These are phyloP conservation scores for Talpa occidentalis DNA, from an alignment of 2,113 vertebrate genomes.

Conservation along the genomic window DNA sequence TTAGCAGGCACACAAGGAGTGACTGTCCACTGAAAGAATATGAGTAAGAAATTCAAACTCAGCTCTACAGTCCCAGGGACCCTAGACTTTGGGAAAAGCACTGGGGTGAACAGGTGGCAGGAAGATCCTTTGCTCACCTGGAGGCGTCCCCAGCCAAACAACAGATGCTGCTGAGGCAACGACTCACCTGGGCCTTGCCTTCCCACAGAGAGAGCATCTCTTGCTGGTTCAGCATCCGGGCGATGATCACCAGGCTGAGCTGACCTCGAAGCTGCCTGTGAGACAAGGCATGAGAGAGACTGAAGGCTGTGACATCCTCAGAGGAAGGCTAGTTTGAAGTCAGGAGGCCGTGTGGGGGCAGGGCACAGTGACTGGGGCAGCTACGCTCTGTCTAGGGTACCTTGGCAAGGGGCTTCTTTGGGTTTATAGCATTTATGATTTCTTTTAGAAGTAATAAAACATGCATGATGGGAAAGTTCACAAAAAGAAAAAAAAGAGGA, in stretches of 20 bases:
- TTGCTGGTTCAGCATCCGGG: conserved; percentile 64
- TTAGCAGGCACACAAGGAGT: not conserved
- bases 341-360: too few relatives aligned
- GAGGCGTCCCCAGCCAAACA: not conserved
- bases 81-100: not conserved
- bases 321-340: accelerated
- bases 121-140: not conserved
- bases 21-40: not conserved
- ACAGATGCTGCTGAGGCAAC: not conserved
- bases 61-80: not conserved
- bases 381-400: not conserved
- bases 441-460: not conserved
- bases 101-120: accelerated
- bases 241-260: conserved; percentile 68
- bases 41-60: not conserved
- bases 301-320: not conserved
- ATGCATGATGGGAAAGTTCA: not conserved
- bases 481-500: not conserved
- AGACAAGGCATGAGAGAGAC: not conserved
- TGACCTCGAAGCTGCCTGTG: conserved; percentile 74
- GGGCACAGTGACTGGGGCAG: not conserved
- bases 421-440: not conserved
- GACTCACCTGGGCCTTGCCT: conserved; percentile 71
- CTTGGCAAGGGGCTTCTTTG: not conserved
- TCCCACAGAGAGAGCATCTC: conserved; percentile 22